Evolutionary conservation across 2,113 vertebrate species (phyloP).

Genomic region (Clarias batrachus): DNA sequence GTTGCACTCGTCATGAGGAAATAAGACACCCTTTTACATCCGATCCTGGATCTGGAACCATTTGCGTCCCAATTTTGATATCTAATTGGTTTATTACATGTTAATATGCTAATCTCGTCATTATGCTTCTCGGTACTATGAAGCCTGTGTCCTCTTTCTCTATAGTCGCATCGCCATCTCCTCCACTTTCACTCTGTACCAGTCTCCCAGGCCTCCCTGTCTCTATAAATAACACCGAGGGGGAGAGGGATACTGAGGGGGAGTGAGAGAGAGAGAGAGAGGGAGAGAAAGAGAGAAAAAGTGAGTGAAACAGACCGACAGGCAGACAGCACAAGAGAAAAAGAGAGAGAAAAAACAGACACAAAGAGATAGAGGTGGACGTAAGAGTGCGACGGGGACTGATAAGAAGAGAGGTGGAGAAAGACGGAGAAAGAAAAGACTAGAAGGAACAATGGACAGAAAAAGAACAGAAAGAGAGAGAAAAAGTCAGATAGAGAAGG

Average conservation of each 20-base stretch:
- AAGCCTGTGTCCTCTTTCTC: slow-evolving; percentile 11
- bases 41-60: neutral
- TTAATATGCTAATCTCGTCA: neutral
- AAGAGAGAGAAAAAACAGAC: neutral
- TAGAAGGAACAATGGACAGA: neutral
- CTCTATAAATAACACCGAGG: slow-evolving; percentile 66
- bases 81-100: neutral
- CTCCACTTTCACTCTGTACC: slow-evolving; percentile 53
- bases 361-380: neutral
- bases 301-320: slow-evolving; percentile 12
- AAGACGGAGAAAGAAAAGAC: neutral
- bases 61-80: neutral
- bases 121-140: neutral
- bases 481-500: neutral
- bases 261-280: slow-evolving; percentile 54
- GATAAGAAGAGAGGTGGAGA: neutral
- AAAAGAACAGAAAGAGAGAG: too few relatives aligned
- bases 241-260: slow-evolving; percentile 52
- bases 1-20: neutral
- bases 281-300: neutral
- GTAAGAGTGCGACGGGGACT: neutral
- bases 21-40: neutral
- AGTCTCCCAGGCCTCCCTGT: slow-evolving; percentile 63
- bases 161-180: neutral
- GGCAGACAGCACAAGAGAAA: neutral